These are phyloP conservation scores for Parus major DNA, from an alignment of 2,113 vertebrate genomes.

Conservation along the genomic window DNA sequence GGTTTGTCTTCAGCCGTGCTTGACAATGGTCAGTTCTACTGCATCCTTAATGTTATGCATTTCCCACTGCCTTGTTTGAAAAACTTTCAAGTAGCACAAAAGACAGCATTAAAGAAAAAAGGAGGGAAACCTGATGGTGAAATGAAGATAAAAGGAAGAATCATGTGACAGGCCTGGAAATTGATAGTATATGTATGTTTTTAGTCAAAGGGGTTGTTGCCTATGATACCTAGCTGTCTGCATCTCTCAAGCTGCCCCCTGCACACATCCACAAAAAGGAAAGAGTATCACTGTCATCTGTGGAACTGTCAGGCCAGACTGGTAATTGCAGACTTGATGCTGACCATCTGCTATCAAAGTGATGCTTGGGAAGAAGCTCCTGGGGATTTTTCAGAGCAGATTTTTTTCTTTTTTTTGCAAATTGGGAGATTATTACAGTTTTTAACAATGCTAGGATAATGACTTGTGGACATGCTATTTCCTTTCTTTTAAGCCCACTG, in stretches of 20 bases:
- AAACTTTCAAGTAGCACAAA: background rate
- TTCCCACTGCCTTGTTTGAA: background rate
- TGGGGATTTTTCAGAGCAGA: background rate
- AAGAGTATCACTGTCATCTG: background rate
- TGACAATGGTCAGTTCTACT: background rate
- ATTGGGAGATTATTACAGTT: background rate
- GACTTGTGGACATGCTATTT: background rate
- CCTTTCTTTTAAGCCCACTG: background rate
- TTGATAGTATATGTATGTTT: accelerated
- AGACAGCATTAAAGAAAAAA: background rate
- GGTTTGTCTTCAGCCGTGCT: background rate
- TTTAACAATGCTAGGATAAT: background rate
- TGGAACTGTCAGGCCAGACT: background rate
- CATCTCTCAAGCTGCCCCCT: background rate
- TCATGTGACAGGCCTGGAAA: background rate
- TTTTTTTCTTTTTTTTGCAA: background rate
- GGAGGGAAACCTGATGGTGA: background rate
- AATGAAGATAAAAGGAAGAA: background rate
- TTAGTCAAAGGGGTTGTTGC: background rate
- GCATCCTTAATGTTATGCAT: accelerated
- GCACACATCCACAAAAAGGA: background rate
- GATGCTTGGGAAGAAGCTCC: background rate
- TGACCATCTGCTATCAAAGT: conserved; percentile 22
- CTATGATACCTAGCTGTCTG: background rate
- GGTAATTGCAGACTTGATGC: background rate